Conservation (phyloP, 1,140 invertebrate species). For the Drosophila bocqueti region DNA sequence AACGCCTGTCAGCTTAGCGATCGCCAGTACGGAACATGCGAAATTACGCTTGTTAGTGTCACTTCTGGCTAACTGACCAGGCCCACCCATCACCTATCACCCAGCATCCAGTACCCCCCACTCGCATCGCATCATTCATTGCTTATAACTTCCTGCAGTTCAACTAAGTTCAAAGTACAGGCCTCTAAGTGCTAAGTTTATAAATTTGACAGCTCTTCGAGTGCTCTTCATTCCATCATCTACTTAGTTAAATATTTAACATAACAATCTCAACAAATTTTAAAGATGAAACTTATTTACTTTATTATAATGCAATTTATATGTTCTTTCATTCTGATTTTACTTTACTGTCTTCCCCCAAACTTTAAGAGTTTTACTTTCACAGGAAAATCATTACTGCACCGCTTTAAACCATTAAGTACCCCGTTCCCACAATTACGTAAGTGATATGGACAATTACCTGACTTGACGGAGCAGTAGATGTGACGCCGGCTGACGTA, state of each 20-base stretch:
- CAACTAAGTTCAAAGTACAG: neutral
- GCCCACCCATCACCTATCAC: conserved; percentile 32
- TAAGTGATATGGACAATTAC: conserved; percentile 87
- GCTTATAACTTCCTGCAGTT: conserved; percentile 8
- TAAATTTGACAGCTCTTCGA: neutral
- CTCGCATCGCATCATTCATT: neutral
- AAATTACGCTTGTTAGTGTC: conserved; percentile 84
- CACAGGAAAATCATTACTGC: neutral
- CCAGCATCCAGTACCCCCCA: conserved; percentile 5
- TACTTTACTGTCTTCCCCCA: neutral
- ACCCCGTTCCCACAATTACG: conserved; percentile 14
- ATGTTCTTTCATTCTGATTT: too few species aligned
- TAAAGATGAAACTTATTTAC: neutral
- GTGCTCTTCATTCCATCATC: too few species aligned
- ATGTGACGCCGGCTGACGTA: conserved; percentile 97
- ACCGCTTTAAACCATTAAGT: neutral
- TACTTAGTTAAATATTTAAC: neutral
- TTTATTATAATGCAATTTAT: too few species aligned
- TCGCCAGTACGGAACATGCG: conserved; percentile 75
- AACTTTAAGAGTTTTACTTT: neutral
- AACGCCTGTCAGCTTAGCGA: conserved; percentile 83
- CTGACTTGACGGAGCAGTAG: conserved; percentile 98
- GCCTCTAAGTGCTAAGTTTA: neutral
- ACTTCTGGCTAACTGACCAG: conserved; percentile 74
- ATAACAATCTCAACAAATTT: neutral